Conservation (phyloP, 2,113 vertebrate species). For the Collichthys lucidus region DNA sequence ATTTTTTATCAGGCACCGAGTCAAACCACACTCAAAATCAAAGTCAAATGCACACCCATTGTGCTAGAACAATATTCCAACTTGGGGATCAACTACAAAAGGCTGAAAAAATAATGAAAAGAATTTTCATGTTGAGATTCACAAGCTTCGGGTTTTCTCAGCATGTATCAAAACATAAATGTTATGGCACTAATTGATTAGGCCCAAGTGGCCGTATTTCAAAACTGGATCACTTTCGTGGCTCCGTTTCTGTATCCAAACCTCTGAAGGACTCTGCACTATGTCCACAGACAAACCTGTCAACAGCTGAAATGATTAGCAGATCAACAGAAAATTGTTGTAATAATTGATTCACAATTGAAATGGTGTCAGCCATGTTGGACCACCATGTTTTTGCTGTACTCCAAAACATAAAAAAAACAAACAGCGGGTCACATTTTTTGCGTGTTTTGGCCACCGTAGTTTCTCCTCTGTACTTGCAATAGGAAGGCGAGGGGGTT, state of each 20-base stretch:
- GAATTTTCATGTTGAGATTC: constrained; percentile 14
- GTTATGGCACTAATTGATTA: not conserved
- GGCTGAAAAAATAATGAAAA: not conserved
- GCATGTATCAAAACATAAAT: constrained; percentile 1
- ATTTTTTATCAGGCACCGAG: constrained; percentile 52
- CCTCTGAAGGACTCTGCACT: too few species aligned
- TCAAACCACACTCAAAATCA: constrained; percentile 62
- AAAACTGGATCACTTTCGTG: not conserved
- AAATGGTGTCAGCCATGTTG: not conserved
- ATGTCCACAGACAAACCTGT: not conserved
- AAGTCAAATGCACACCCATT: constrained; percentile 49
- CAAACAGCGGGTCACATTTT: too few species aligned
- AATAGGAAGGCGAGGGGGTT: too few species aligned
- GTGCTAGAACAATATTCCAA: constrained; percentile 38
- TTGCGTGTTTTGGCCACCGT: too few species aligned
- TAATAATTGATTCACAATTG: too few species aligned
- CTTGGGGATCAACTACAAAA: constrained; percentile 6
- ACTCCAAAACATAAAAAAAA: too few species aligned
- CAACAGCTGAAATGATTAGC: not conserved
- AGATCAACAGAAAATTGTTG: too few species aligned
- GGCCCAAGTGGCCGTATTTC: not conserved
- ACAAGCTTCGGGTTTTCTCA: constrained; percentile 18
- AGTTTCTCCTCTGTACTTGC: too few species aligned
- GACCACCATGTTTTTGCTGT: not conserved
- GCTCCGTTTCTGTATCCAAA: not conserved